phyloP scores from a whole-genome alignment of 92 coral and sea anemone genomes.

The Umimayanthus kanabou region DNA sequence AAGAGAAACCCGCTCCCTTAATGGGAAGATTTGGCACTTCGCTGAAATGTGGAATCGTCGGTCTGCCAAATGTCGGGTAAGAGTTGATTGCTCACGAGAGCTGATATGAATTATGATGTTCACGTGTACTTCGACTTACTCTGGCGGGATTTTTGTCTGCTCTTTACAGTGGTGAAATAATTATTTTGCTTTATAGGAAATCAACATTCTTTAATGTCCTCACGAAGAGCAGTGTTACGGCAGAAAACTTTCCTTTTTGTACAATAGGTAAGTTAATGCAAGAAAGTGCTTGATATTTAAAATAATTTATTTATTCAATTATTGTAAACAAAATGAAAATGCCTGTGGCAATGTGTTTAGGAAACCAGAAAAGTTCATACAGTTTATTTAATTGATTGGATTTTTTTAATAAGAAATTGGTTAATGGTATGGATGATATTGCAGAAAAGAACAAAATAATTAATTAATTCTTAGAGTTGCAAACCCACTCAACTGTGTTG shows the following conservation, averaged over 20 bases:
- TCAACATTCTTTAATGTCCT: slow-evolving; percentile 97
- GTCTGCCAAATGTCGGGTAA: slow-evolving; percentile 99
- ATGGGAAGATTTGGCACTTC: slow-evolving; percentile 99
- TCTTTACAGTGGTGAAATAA: neutral
- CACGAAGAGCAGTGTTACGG: slow-evolving; percentile 91
- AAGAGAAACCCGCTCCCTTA: slow-evolving; percentile 81
- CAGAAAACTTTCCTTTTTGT: slow-evolving; percentile 97
- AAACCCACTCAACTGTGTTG: neutral
- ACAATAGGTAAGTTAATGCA: slow-evolving; percentile 78
- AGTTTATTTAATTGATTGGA: too few species aligned
- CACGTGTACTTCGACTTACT: slow-evolving; percentile 19
- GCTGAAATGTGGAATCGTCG: slow-evolving; percentile 93
- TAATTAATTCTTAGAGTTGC: neutral
- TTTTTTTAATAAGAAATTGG: neutral
- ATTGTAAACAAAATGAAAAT: slow-evolving; percentile 5
- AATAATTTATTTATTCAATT: neutral
- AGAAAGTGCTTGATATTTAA: neutral
- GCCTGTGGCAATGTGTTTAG: neutral
- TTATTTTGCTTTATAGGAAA: slow-evolving; percentile 63
- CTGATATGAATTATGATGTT: slow-evolving; percentile 8
- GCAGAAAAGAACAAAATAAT: neutral
- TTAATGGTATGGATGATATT: neutral
- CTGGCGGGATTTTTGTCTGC: slow-evolving; percentile 17
- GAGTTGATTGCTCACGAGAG: slow-evolving; percentile 33
- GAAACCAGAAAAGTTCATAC: neutral